Conservation (phyloP, 1,140 invertebrate species). For the Penaeus chinensis region DNA sequence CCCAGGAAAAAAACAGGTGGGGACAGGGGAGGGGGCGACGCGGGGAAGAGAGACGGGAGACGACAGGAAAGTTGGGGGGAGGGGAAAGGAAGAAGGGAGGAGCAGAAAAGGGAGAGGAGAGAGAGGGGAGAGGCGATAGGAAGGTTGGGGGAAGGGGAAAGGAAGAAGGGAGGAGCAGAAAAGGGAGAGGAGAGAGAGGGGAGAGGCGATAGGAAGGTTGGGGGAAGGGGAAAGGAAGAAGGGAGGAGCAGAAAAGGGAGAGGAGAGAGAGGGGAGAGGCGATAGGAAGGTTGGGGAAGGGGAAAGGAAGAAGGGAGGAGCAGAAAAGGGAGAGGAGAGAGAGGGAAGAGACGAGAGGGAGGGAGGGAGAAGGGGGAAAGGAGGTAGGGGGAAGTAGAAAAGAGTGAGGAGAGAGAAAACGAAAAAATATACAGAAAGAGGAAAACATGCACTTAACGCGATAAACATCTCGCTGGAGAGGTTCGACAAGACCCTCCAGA, state of each 20-base stretch:
- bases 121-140: background rate
- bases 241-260: too few relatives aligned
- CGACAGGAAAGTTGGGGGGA: too few relatives aligned
- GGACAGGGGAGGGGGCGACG: too few relatives aligned
- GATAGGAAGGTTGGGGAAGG: too few relatives aligned
- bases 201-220: too few relatives aligned
- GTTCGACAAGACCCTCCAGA: too few relatives aligned
- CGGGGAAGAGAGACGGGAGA: too few relatives aligned
- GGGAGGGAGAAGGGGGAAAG: background rate
- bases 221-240: too few relatives aligned
- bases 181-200: too few relatives aligned
- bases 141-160: background rate
- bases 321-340: background rate
- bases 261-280: too few relatives aligned
- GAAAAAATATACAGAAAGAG: slow-evolving; percentile 4
- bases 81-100: background rate
- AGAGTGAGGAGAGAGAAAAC: background rate
- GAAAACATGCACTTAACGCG: background rate
- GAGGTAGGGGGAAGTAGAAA: background rate
- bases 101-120: background rate
- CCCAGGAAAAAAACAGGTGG: too few relatives aligned
- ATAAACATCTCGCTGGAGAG: background rate
- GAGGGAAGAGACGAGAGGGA: background rate
- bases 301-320: background rate
- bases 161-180: too few relatives aligned